Conservation (phyloP, 2,797 vertebrate genomes). For the Microctenopoma stevenorrisi region DNA sequence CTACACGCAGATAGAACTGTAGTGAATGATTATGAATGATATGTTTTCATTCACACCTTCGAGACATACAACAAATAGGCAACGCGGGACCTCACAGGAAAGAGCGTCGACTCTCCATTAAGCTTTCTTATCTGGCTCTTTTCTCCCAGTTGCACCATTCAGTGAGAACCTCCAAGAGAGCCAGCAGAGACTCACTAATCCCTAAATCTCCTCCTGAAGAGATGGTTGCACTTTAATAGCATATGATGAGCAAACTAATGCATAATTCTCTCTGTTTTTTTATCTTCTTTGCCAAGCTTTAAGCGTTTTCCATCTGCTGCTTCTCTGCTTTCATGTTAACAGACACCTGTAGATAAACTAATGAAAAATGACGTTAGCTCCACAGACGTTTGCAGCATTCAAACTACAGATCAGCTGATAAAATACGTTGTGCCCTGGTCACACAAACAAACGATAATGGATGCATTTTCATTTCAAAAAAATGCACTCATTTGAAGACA, state of each 20-base stretch:
- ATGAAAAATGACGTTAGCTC: background rate
- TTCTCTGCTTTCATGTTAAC: background rate
- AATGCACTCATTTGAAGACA: conserved; percentile 6
- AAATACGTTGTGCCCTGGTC: background rate
- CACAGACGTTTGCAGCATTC: background rate
- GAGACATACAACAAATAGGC: background rate
- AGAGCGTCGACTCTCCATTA: conserved; percentile 38
- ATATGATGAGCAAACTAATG: conserved; percentile 48
- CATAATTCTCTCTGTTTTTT: conserved; percentile 35
- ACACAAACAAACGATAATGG: background rate
- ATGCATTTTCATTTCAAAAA: background rate
- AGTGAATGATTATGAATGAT: background rate
- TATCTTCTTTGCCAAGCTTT: conserved; percentile 18
- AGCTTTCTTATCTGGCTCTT: conserved; percentile 28
- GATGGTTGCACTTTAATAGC: conserved; percentile 51
- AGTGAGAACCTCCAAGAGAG: conserved; percentile 39
- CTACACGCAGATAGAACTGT: background rate
- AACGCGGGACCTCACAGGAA: conserved; percentile 34
- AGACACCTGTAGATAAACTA: background rate
- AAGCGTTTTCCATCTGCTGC: background rate
- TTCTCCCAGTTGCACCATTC: conserved; percentile 43
- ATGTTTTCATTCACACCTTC: background rate
- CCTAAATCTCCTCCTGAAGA: conserved; percentile 50
- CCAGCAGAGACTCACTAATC: conserved; percentile 54
- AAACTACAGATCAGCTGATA: background rate